Conservation (phyloP, 2,888 invertebrate species). For the Tenthredo notha region DNA sequence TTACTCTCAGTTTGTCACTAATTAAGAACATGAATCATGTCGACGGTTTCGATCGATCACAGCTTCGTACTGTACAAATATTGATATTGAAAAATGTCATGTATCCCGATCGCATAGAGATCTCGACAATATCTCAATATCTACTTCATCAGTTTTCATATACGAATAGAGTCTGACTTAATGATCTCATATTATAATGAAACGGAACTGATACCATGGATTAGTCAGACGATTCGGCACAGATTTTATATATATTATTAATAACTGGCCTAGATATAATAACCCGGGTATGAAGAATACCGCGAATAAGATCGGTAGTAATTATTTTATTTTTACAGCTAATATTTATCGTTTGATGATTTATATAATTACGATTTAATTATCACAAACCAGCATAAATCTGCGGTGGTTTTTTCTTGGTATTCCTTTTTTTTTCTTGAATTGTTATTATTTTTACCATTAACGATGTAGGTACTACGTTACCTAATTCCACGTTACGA, state of each 20-base stretch:
- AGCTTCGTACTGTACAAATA: conserved; percentile 40
- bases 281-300: neutral
- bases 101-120: neutral
- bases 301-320: neutral
- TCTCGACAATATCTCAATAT: neutral
- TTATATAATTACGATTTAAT: neutral
- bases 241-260: neutral
- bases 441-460: neutral
- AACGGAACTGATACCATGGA: conserved; percentile 20
- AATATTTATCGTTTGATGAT: neutral
- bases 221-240: neutral
- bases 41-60: conserved; percentile 35
- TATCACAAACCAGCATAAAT: neutral
- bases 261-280: neutral
- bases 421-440: neutral
- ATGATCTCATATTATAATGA: neutral
- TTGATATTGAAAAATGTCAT: conserved; percentile 23
- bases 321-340: neutral
- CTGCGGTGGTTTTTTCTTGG: neutral
- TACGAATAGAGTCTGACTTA: conserved; percentile 4
- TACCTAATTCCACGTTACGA: neutral
- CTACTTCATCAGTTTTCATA: neutral
- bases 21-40: conserved; percentile 34
- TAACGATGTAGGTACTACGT: neutral
- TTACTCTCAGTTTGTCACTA: neutral